Base-by-base conservation (phyloP, 1,140 invertebrate genomes). In the Ips nitidus region DNA sequence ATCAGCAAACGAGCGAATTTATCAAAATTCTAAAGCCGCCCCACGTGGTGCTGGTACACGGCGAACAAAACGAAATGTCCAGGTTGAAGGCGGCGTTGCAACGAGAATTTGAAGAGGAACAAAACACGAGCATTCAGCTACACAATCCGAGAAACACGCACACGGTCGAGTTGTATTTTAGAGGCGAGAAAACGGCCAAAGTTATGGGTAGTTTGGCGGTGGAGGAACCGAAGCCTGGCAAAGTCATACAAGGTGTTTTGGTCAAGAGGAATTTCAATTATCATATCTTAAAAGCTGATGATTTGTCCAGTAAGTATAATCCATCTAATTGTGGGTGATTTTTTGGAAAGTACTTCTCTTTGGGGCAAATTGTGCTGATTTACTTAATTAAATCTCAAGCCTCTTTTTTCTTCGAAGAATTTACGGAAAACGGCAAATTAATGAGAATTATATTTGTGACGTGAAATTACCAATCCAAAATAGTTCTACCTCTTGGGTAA, bases 241-340 rank as follows among this genome's bases (percentile, higher is more conserved):
- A 91, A 53, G 87, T 87, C 59, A 82, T 99, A 2, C 95, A 95
- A 4, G 98, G 98, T 0, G 91, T 99, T 68, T 82, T 99, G 41
- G 94, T 99, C 0, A 98, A 98, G 79, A 86, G 96, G 45, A 99
- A 99, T 81, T 99, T 99, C 78, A 99, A 97, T 81, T 99, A 99
- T 81, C 97, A 99, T 80, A 86, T 99, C 64, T 81, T 99, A 55
- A 90, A 92, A 3, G 92, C 97, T 0, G 85, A 88, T 6, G 98
- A 99, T 83, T 83, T 99, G 38, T 89, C 91, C 61, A 98, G 91
- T 93, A 81, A 85, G 86, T 83, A 52, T 22, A 22, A 22, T 22
- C 22, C 4, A 52, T 36, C 22, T 1, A 7, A 50, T 22, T 22
- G 22, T 22, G 22, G 22, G 22, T 22, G 22, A 22, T 22, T 22